Base-by-base conservation (phyloP, 2,797 vertebrate genomes). In the Myotis findleyi region DNA sequence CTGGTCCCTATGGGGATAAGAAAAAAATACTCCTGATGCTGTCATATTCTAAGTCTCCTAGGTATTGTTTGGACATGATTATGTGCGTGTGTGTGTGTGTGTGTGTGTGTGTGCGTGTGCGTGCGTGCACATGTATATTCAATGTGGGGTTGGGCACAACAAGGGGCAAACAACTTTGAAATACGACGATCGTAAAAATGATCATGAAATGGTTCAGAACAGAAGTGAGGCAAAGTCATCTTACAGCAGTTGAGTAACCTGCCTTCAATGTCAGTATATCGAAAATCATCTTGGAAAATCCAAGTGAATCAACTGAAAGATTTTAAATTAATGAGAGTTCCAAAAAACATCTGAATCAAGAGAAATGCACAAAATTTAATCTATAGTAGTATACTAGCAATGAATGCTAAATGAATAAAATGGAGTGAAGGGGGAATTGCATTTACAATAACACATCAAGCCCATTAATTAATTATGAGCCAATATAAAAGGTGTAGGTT, bases 311-410 rank as follows among this genome's bases (percentile, higher is more conserved):
- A 55, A 72, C 7, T 41, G 41, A 89, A 80, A 87, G 49, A n/a
- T 76, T 72, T 75, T 66, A 71, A 89, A 62, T 57, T 72, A 91
- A 89, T 75, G 33, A 79, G 17, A 80, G 14, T 57, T 96, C 44
- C 59, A 79, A 49, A 87, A 80, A 79, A 20, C 20, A 59, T n/a
- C 21, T 41, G 17, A 93, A 71, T 90, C 66, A 92, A 87, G 21
- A 72, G 23, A 83, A 80, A 81, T 49, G 9, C 17, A 38, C 68
- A 38, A 53, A 87, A 76, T 38, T 77, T 75, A 82, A 9, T 66
- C 25, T 69, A 3, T 57, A 47, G 13, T 13, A 12, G 12, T 4
- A 66, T 30, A 62, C 2, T 20, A 87, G 49, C 16, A 41, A 57
- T 5, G 30, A 59, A 18, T 49, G 51, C 8, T 90, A 91, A 93